These are phyloP conservation scores for Cebidichthys violaceus DNA, from an alignment of 2,113 vertebrate genomes.

Conservation along the genomic window DNA sequence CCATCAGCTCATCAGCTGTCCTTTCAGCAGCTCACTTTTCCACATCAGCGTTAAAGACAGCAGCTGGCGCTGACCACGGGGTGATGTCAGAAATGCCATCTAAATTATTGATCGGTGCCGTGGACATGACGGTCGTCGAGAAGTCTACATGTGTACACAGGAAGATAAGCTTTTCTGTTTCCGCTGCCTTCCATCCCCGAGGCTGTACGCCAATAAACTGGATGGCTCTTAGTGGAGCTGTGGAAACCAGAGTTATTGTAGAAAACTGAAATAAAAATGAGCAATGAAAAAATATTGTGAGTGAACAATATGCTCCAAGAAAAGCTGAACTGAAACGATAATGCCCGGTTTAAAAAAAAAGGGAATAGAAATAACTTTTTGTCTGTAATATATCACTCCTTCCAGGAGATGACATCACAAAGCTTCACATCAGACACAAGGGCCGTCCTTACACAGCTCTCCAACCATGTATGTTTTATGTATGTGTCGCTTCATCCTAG, in stretches of 20 bases:
- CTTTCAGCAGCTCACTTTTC: background rate
- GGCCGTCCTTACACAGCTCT: no score
- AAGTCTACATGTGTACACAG: background rate
- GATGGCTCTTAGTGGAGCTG: background rate
- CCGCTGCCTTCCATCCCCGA: background rate
- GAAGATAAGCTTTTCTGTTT: constrained; percentile 15
- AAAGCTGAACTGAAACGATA: no score
- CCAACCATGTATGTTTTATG: no score
- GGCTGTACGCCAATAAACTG: constrained; percentile 17
- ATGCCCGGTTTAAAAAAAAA: background rate
- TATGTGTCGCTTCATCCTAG: no score
- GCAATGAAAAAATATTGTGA: no score
- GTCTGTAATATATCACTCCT: no score
- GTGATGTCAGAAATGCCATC: constrained; percentile 12
- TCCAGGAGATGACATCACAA: no score
- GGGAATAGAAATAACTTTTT: background rate
- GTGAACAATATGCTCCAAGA: no score
- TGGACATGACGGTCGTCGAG: constrained; percentile 4
- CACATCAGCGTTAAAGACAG: background rate
- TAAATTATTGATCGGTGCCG: constrained; percentile 17
- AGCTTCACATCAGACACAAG: no score
- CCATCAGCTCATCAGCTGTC: constrained; percentile 10
- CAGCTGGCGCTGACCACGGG: background rate
- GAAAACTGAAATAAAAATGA: background rate
- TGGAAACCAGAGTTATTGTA: background rate